Percentiles rank a stretch among this genome's conserved stretches.
phyloP scores from a whole-genome alignment of 2,113 vertebrate genomes.

The Numenius arquata region DNA sequence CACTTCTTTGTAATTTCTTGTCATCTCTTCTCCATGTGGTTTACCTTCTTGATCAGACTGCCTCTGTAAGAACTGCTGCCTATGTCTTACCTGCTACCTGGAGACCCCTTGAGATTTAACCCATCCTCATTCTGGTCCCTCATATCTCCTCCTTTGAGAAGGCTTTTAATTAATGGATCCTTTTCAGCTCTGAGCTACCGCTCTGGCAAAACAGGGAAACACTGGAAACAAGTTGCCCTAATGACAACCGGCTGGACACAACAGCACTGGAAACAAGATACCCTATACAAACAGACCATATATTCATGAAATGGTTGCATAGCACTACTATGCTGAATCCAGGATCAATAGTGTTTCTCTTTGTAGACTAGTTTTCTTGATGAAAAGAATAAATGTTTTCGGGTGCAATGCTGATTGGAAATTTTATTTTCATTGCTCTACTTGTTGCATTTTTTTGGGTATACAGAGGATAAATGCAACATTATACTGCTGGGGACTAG shows the following conservation, averaged over 20 bases:
- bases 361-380: neutral
- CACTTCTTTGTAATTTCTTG: neutral
- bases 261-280: neutral
- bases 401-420: neutral
- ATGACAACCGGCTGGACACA: neutral
- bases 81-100: neutral
- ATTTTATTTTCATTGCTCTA: neutral
- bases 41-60: neutral
- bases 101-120: neutral
- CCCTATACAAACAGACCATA: neutral
- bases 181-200: neutral
- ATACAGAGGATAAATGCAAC: neutral
- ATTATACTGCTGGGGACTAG: neutral
- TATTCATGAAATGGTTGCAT: neutral
- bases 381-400: neutral
- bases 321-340: neutral
- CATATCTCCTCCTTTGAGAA: neutral
- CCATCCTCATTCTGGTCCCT: neutral
- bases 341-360: neutral
- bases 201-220: neutral
- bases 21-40: neutral
- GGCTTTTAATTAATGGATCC: neutral
- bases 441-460: neutral
- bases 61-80: neutral
- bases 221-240: neutral